Evolutionary conservation across 2,113 vertebrate species (phyloP), one percentile per base, ranked within the genome.

Genomic region (Dolichotis patagonum): DNA sequence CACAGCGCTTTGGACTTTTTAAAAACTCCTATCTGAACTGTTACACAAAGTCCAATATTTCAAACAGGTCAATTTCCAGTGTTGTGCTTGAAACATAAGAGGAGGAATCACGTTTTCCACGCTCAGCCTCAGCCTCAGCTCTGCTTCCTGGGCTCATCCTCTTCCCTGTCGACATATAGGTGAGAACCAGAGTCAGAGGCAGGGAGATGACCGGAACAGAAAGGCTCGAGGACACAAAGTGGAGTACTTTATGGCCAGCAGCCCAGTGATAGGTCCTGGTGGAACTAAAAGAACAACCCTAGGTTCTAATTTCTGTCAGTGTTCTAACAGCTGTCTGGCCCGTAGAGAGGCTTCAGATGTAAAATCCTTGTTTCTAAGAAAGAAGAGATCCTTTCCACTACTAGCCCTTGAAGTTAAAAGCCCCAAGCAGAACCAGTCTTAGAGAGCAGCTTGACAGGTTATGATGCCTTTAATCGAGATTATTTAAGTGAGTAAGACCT

Each of bases 401-500:
- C 24, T 46, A 35, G 84, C 38, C 11, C 32, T 35, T 62, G 19
- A 5, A 85, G 43, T 20, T 49, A 46, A 88, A 84, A 82, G 43
- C 60, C 54, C 35, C 65, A 89, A 71, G 71, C 46, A 80, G 85
- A 90, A 52, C 8, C 10, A 56, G 73, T 12, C 13, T 9, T 28
- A 16, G 88, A 52, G 35, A 95, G 54, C 35, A 69, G 12, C 58
- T 84, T 84, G 80, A 17, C 26, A 69, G 30, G 49, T 85, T 89
- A 71, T 22, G 30, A 12, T 98, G 80, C 26, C 81, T 95, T 95
- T 82, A 63, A 43, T 41, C 43, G 81, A 80, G n/a, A 85, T 90
- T 49, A 41, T 56, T 93, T 91, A 85, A 85, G 81, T 84, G 46
- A 85, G 30, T 89, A 94, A 92, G 43, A 82, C 56, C 58, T 92